phyloP scores from a whole-genome alignment of 2,888 invertebrate genomes.

The Argyresthia goedartella region DNA sequence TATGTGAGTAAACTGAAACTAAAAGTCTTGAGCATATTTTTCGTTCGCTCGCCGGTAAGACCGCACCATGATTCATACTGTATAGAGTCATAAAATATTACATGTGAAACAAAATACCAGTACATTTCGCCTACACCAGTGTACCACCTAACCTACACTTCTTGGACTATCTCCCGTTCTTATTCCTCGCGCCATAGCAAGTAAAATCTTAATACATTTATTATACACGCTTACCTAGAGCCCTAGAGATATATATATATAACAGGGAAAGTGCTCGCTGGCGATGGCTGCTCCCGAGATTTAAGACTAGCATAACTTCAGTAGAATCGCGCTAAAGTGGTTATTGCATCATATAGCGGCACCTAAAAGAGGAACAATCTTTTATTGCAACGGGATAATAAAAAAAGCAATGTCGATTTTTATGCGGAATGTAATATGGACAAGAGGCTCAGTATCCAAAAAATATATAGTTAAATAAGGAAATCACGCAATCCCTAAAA shows the following conservation, averaged over 20 bases:
- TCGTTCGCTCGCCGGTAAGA: neutral
- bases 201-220: too few relatives aligned
- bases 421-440: too few relatives aligned
- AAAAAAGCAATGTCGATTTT: too few relatives aligned
- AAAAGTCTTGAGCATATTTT: neutral
- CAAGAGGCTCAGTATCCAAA: too few relatives aligned
- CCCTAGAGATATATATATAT: slow-evolving; percentile 10
- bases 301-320: slow-evolving; percentile 18
- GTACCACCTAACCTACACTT: too few relatives aligned
- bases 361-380: slow-evolving; percentile 15
- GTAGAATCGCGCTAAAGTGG: slow-evolving; percentile 10
- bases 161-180: too few relatives aligned
- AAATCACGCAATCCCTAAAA: too few relatives aligned
- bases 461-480: too few relatives aligned
- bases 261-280: slow-evolving; percentile 13
- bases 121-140: slow-evolving; percentile 14
- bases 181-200: too few relatives aligned
- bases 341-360: slow-evolving; percentile 14
- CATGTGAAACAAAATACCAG: slow-evolving; percentile 23
- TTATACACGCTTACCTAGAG: too few relatives aligned
- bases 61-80: neutral
- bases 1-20: neutral
- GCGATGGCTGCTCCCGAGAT: slow-evolving; percentile 17
- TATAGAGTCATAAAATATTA: slow-evolving; percentile 22
- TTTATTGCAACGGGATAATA: neutral